Evolutionary conservation across 2,113 vertebrate genomes (phyloP).

Genomic region (Takifugu flavidus): DNA sequence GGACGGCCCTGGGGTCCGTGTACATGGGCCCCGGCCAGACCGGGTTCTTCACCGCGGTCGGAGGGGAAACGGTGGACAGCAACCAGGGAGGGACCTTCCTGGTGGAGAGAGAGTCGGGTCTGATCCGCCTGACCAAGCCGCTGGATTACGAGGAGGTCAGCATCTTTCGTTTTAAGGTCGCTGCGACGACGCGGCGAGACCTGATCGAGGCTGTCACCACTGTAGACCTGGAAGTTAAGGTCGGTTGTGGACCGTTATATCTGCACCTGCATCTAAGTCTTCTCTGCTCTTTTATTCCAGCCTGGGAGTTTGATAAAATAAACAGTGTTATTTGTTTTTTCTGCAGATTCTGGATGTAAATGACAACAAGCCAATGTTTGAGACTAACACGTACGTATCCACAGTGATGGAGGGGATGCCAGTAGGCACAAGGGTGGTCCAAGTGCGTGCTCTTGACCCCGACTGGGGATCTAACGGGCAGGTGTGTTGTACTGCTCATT

Average conservation of each 20-base stretch:
- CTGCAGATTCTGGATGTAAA: constrained; percentile 83
- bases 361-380: constrained; percentile 93
- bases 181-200: constrained; percentile 81
- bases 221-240: constrained; percentile 90
- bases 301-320: not conserved
- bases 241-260: constrained; percentile 42
- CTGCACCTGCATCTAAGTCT: not conserved
- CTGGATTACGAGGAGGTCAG: constrained; percentile 86
- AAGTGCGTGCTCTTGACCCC: constrained; percentile 85
- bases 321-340: not conserved
- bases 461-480: constrained; percentile 94
- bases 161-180: constrained; percentile 88
- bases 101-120: constrained; percentile 87
- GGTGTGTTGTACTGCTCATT: constrained; percentile 32
- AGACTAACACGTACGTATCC: constrained; percentile 84
- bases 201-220: constrained; percentile 84
- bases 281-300: not conserved
- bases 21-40: constrained; percentile 79
- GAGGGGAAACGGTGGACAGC: constrained; percentile 84
- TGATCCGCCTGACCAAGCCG: constrained; percentile 84
- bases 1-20: constrained; percentile 86
- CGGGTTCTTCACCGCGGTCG: constrained; percentile 79
- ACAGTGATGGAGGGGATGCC: constrained; percentile 96
- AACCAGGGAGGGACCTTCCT: constrained; percentile 84
- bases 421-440: constrained; percentile 85